Evolutionary conservation across 2,113 vertebrate genomes (phyloP).

Genomic region (Chloropsis hardwickii): DNA sequence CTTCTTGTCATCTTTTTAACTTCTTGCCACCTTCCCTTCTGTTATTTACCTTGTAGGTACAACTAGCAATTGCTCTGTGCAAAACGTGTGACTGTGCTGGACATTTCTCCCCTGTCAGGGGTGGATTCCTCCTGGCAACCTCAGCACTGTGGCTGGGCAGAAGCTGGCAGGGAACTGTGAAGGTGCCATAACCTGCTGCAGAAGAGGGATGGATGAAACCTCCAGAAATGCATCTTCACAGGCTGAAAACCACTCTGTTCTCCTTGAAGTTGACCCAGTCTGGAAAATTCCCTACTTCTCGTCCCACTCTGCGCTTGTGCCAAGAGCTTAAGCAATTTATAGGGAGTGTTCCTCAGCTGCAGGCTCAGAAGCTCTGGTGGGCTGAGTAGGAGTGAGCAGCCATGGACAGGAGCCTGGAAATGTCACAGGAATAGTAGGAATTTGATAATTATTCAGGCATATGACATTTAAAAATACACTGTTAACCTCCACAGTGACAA

Average conservation of each 20-base stretch:
- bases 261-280: neutral
- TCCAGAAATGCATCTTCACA: neutral
- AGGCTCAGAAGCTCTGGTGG: neutral
- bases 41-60: neutral
- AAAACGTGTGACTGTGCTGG: neutral
- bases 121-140: neutral
- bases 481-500: neutral
- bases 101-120: neutral
- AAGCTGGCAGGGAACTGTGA: neutral
- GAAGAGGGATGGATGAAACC: neutral
- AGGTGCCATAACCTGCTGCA: neutral
- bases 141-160: neutral
- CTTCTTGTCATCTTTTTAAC: neutral
- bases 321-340: neutral
- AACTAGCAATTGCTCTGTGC: neutral
- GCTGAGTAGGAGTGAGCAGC: neutral
- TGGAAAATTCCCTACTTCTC: neutral
- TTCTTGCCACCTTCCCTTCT: neutral
- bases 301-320: neutral
- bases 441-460: neutral
- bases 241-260: neutral
- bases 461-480: neutral
- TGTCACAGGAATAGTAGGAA: neutral
- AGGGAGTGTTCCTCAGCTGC: neutral
- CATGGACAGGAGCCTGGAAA: neutral